Evolutionary conservation across 2,797 vertebrate species (phyloP).

Genomic region (Myotis planiceps): DNA sequence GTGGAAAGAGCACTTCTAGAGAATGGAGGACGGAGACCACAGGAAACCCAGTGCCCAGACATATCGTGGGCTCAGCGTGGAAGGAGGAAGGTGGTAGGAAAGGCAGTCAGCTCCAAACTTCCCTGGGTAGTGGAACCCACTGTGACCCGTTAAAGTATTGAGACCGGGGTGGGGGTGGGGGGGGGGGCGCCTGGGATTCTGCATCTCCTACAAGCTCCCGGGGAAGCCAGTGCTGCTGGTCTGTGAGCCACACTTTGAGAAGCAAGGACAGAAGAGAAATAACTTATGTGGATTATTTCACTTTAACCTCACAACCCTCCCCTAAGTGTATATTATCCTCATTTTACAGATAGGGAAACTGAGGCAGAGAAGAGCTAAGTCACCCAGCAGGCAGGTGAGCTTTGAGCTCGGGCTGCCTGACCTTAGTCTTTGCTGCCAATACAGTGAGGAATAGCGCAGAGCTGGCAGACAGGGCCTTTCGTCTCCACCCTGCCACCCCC

Average conservation of each 20-base stretch:
- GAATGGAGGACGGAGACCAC: background rate
- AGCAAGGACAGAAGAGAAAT: background rate
- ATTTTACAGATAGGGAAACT: background rate
- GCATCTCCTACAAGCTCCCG: background rate
- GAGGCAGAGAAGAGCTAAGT: background rate
- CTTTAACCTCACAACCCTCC: background rate
- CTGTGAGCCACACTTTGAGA: background rate
- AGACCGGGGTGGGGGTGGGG: accelerated
- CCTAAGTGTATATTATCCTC: background rate
- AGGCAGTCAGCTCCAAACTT: background rate
- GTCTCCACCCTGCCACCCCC: background rate
- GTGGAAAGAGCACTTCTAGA: background rate
- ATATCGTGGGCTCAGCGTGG: background rate
- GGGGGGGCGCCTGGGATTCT: background rate
- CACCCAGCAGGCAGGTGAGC: background rate
- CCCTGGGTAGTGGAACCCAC: accelerated
- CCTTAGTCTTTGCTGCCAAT: background rate
- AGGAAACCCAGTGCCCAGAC: background rate
- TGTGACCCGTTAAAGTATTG: background rate
- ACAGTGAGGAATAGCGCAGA: background rate
- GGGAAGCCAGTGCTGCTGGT: background rate
- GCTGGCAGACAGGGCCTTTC: background rate
- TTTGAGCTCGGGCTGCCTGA: background rate
- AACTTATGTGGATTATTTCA: accelerated
- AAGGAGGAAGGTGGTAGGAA: background rate